Conservation (phyloP, 1,140 invertebrate species). For the Ostrea edulis region DNA sequence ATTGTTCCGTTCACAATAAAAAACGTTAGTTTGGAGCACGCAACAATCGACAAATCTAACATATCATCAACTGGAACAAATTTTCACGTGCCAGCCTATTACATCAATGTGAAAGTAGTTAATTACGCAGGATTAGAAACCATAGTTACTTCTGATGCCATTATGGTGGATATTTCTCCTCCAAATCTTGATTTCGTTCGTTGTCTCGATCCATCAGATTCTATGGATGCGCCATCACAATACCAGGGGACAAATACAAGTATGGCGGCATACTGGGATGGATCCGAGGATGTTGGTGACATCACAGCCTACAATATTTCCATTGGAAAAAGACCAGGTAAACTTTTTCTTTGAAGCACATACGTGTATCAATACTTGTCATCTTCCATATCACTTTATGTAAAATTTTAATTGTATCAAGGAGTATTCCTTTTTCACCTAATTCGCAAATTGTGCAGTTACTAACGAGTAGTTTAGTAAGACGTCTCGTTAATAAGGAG, state of each 20-base stretch:
- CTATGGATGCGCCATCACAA: constrained; percentile 51
- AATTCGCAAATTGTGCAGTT: too few species aligned
- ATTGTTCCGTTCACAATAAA: neutral
- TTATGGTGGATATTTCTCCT: constrained; percentile 60
- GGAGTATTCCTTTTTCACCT: too few species aligned
- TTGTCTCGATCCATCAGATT: constrained; percentile 57
- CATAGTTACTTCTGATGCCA: constrained; percentile 48
- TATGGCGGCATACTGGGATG: constrained; percentile 60
- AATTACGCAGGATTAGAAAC: constrained; percentile 59
- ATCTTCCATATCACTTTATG: too few species aligned
- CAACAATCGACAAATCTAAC: neutral
- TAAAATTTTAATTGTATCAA: too few species aligned
- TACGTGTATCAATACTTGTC: neutral
- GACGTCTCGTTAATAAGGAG: too few species aligned
- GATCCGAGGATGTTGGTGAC: constrained; percentile 52
- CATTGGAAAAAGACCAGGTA: constrained; percentile 42
- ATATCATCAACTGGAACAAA: constrained; percentile 29
- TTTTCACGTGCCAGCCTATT: constrained; percentile 52
- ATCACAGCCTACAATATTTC: constrained; percentile 46
- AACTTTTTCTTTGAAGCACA: neutral
- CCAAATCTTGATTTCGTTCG: constrained; percentile 52
- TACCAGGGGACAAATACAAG: constrained; percentile 57
- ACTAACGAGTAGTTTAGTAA: too few species aligned
- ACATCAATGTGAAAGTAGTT: constrained; percentile 51
- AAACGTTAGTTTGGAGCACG: neutral